phyloP scores from a whole-genome alignment of 1,140 invertebrate genomes.

The Lamellibrachia luymesi region DNA sequence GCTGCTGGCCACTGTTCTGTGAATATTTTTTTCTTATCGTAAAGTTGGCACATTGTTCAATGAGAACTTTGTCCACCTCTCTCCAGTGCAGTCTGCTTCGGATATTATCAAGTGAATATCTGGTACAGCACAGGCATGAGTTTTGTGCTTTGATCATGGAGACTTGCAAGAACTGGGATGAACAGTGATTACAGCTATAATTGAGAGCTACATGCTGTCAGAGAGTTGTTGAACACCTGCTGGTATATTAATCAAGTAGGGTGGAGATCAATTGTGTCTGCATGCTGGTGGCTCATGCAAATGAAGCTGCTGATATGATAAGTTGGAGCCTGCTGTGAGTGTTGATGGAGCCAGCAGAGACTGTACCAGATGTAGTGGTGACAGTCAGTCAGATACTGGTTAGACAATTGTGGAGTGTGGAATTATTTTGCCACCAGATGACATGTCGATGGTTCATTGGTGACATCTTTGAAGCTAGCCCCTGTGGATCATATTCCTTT shows the following conservation, averaged over 20 bases:
- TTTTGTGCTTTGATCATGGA: background rate
- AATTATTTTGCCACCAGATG: background rate
- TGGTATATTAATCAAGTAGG: background rate
- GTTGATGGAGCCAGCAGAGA: background rate
- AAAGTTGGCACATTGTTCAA: background rate
- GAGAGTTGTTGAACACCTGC: background rate
- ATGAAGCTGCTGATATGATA: background rate
- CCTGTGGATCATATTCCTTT: background rate
- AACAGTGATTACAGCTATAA: background rate
- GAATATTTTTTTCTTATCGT: background rate
- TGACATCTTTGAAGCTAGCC: background rate
- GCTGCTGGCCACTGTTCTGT: background rate
- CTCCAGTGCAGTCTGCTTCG: no score
- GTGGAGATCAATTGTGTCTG: background rate
- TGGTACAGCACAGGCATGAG: background rate
- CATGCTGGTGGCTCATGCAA: background rate
- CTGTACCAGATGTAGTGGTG: background rate
- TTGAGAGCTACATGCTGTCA: background rate
- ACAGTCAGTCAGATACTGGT: background rate
- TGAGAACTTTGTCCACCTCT: background rate
- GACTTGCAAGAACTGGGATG: background rate
- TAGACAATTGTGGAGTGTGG: background rate
- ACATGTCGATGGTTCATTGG: background rate
- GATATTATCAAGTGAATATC: no score
- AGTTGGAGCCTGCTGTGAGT: background rate